Conservation (phyloP, 1,140 invertebrate genomes). For the Caenorhabditis tropicalis region DNA sequence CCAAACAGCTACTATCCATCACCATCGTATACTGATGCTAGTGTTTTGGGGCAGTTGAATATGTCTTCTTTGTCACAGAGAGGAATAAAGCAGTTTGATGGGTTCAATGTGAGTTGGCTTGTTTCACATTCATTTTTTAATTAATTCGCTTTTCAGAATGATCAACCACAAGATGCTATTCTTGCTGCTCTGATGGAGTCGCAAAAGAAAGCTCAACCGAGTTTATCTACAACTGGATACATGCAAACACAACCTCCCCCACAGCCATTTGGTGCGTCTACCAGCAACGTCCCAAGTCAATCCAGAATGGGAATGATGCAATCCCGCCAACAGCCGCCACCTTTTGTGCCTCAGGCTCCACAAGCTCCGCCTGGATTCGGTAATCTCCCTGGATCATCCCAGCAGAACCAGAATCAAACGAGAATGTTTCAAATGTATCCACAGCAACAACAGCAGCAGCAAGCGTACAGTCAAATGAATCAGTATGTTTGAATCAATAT, state of each 20-base stretch:
- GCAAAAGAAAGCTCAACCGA: neutral
- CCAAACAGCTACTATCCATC: neutral
- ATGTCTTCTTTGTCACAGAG: neutral
- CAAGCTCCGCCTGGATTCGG: neutral
- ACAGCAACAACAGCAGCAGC: neutral
- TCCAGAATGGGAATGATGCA: neutral
- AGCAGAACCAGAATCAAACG: neutral
- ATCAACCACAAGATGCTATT: neutral
- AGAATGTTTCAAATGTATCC: neutral
- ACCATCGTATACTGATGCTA: conserved; percentile 29
- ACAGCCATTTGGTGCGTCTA: neutral
- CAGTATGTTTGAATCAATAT: neutral
- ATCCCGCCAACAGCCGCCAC: neutral
- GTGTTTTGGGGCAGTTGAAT: conserved; percentile 3
- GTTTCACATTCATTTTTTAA: neutral
- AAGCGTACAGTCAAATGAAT: neutral
- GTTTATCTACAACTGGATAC: neutral
- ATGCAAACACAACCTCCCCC: neutral
- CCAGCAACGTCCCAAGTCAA: neutral
- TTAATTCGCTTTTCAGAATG: neutral
- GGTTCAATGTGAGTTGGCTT: neutral
- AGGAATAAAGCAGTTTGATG: conserved; percentile 32
- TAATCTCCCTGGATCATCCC: neutral
- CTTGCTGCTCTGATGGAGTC: neutral
- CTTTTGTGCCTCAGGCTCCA: neutral